A percentile compares a stretch with the other conserved stretches of the same genome.
Conservation (phyloP, 2,888 invertebrate genomes). For the Eurytoma californica region DNA sequence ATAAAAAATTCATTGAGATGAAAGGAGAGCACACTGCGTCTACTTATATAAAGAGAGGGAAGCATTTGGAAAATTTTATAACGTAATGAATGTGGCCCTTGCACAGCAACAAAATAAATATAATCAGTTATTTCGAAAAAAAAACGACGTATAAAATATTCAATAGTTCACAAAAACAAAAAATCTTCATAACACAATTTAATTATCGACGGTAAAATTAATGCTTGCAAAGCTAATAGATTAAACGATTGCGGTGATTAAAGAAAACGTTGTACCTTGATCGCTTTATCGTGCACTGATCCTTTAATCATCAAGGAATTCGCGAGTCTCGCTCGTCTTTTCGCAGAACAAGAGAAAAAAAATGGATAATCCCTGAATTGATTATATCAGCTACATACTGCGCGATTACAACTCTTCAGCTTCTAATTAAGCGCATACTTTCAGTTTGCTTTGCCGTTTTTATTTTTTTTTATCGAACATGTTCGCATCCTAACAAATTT, state of each 20-base stretch:
- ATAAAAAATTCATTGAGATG: too few species aligned
- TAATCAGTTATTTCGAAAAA: too few species aligned
- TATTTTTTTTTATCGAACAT: conserved; percentile 31
- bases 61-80: not conserved
- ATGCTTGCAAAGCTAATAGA: too few species aligned
- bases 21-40: too few species aligned
- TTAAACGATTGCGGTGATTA: not conserved
- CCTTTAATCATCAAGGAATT: conserved; percentile 3
- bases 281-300: not conserved
- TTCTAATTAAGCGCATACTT: conserved; percentile 35
- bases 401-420: conserved; percentile 17
- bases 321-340: not conserved
- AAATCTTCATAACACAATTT: too few species aligned
- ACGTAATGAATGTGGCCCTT: not conserved
- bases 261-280: too few species aligned
- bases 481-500: conserved; percentile 14
- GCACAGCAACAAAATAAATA: not conserved
- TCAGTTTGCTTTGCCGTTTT: conserved; percentile 15
- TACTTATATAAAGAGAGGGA: too few species aligned
- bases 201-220: too few species aligned
- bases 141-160: too few species aligned
- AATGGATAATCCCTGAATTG: conserved; percentile 38
- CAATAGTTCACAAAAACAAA: too few species aligned
- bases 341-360: not conserved
- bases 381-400: conserved; percentile 20